Percentiles rank a stretch among this genome's conserved stretches.
Evolutionary conservation across 1,140 invertebrate genomes (phyloP).

Genomic region (Philaenus spumarius): DNA sequence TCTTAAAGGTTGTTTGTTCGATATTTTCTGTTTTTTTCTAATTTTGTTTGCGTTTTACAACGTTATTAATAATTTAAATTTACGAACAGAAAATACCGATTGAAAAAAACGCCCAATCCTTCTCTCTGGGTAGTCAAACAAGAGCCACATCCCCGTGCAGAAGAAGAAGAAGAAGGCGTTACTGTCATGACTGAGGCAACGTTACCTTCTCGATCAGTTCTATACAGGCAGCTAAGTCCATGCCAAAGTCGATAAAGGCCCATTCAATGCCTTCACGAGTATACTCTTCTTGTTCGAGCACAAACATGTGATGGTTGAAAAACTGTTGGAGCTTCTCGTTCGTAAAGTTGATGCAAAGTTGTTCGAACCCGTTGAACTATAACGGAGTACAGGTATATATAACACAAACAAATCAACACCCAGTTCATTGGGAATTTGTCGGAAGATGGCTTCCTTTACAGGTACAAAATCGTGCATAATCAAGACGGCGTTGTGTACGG

Average conservation of each 20-base stretch:
- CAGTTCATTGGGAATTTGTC: neutral
- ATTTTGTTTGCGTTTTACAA: too few species aligned
- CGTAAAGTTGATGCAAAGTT: constrained; percentile 99
- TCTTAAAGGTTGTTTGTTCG: neutral
- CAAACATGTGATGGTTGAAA: constrained; percentile 99
- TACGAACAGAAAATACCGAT: too few species aligned
- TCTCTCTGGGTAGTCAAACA: too few species aligned
- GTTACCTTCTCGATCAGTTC: constrained; percentile 98
- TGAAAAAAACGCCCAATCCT: neutral
- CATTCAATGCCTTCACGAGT: constrained; percentile 96
- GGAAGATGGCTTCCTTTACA: neutral
- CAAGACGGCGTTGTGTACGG: too few species aligned
- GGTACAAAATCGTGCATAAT: too few species aligned
- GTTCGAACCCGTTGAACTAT: constrained; percentile 99
- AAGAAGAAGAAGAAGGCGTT: too few species aligned
- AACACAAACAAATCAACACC: constrained; percentile 9
- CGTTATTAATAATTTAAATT: too few species aligned
- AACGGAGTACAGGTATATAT: constrained; percentile 24
- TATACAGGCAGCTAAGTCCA: constrained; percentile 97
- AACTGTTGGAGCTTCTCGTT: constrained; percentile 99
- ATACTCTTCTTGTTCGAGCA: constrained; percentile 99
- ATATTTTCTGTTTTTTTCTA: too few species aligned
- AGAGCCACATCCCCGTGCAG: too few species aligned
- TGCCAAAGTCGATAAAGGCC: constrained; percentile 99
- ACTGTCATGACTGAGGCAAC: neutral